Base-by-base conservation (phyloP, 2,797 vertebrate species). In the Benthosema pterotum region DNA sequence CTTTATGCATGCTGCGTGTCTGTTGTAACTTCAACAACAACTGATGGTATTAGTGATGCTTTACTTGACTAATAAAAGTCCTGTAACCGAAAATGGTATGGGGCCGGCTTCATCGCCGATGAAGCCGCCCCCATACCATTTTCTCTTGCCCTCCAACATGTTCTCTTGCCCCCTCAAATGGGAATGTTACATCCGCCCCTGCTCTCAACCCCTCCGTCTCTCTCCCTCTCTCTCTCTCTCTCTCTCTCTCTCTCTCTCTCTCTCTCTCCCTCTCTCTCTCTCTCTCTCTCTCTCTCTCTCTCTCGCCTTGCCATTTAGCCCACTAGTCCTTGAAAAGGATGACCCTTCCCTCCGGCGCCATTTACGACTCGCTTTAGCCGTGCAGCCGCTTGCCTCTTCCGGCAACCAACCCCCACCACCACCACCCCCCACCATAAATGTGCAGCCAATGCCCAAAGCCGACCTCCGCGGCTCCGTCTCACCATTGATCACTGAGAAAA, bases 241-340 rank as follows among this genome's bases (percentile, higher is more conserved):
- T 57, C 56, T 53, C 57, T 64, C 58, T 51, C 47, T 49, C 42
- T 63, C 66, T 81, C 78, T 47, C 72, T 74, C 67, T 54, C 64
- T 51, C 56, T 69, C 69, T 52, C 54, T 4, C 45, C 11, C 48
- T 16, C 52, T 2, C 55, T 16, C 12, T 19, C 5, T 3, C 19
- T 1, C 11, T 28, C 6, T 12, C 17, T 2, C 45, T 5, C 19
- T 8, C 15, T 51, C 42, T 32, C 42, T 13, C 59, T 62, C 59
- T 71, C 50, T 46, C 80, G 52, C 5, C 71, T 55, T 49, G 18
- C 61, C 53, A 79, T 63, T 75, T 75, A 87, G 82, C 82, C 86
- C 83, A 78, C 32, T 66, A 87, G 89, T 91, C 91, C 88, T 93
- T 91, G 90, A 90, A 84, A 76, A 74, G 77, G 75, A 80, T 72